Conservation (phyloP, 1,140 invertebrate species). For the Aleiodes sp. region DNA sequence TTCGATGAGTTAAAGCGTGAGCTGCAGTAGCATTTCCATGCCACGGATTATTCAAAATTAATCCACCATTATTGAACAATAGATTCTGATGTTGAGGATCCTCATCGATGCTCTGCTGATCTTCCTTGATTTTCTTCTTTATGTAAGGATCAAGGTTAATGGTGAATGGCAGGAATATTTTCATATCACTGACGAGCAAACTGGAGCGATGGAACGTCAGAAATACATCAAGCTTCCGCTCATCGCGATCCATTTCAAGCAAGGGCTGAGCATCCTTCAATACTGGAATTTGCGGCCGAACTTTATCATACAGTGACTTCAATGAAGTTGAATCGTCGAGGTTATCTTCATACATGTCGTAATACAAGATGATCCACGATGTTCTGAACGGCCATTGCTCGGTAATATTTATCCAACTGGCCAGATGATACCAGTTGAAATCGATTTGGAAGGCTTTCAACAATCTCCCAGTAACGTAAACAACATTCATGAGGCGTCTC, state of each 20-base stretch:
- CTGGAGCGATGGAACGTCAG: conserved; percentile 86
- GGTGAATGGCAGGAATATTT: conserved; percentile 95
- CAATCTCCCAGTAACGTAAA: conserved; percentile 94
- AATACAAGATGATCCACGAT: conserved; percentile 96
- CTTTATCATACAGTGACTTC: conserved; percentile 90
- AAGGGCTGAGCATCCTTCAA: conserved; percentile 89
- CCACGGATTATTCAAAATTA: conserved; percentile 46
- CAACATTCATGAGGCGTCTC: conserved; percentile 96
- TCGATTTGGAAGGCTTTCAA: conserved; percentile 98
- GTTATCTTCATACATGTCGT: conserved; percentile 87
- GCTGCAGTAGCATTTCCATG: conserved; percentile 27
- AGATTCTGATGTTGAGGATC: conserved; percentile 49
- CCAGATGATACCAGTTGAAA: conserved; percentile 97
- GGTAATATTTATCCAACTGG: conserved; percentile 97
- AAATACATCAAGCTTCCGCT: conserved; percentile 93
- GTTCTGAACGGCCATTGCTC: conserved; percentile 98
- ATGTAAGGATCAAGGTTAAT: conserved; percentile 97
- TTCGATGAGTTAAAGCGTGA: conserved; percentile 34
- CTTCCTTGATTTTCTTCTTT: conserved; percentile 92
- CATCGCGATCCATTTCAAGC: conserved; percentile 91
- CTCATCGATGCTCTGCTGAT: conserved; percentile 75
- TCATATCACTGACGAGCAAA: conserved; percentile 85
- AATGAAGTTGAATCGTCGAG: conserved; percentile 87
- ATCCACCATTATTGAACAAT: conserved; percentile 21
- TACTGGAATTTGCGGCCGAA: conserved; percentile 81